Conservation (phyloP, 2,888 invertebrate genomes). For the Acleris sparsana region DNA sequence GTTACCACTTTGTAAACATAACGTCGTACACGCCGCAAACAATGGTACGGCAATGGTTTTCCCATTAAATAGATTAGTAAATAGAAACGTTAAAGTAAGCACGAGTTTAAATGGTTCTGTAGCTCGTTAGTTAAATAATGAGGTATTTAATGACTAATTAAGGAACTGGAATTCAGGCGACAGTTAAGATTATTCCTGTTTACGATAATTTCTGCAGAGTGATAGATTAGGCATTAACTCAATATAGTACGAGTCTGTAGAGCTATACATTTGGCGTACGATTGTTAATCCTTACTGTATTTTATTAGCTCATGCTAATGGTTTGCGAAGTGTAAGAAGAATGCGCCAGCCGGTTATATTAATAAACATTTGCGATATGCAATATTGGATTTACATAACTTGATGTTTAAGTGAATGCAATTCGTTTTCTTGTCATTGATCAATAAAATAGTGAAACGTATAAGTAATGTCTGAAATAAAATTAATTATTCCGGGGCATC, state of each 20-base stretch:
- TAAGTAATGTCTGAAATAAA: too few species aligned
- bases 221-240: neutral
- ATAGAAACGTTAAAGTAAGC: slow-evolving; percentile 9
- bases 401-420: neutral
- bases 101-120: neutral
- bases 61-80: slow-evolving; percentile 13
- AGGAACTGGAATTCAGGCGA: neutral
- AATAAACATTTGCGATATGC: slow-evolving; percentile 5
- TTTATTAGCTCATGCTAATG: slow-evolving; percentile 3
- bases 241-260: neutral
- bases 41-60: slow-evolving; percentile 18
- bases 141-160: neutral
- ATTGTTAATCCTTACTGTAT: neutral
- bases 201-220: neutral
- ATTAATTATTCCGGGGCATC: too few species aligned
- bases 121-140: neutral
- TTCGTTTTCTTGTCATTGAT: too few species aligned
- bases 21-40: neutral
- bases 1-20: slow-evolving; percentile 6
- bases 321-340: neutral
- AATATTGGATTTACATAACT: neutral
- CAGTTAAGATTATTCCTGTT: neutral
- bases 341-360: slow-evolving; percentile 16
- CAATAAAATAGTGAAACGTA: too few species aligned
- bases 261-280: neutral